phyloP scores from a whole-genome alignment of 2,797 vertebrate species.

The Mormyrops boulengeri region DNA sequence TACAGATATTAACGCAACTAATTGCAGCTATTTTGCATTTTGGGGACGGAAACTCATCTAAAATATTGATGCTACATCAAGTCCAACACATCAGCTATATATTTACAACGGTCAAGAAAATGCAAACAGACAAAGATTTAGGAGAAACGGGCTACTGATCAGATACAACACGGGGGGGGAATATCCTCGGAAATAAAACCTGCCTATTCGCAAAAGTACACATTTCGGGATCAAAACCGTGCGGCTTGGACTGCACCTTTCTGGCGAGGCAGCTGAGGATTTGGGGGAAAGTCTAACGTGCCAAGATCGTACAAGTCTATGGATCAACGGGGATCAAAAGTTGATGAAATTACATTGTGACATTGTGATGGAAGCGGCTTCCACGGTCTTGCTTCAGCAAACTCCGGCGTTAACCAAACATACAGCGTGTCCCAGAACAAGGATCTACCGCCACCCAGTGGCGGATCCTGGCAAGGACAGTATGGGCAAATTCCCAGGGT shows the following conservation, averaged over 20 bases:
- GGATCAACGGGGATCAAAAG: slow-evolving; percentile 59
- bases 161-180: slow-evolving; percentile 57
- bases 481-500: background rate
- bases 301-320: slow-evolving; percentile 57
- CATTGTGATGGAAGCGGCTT: slow-evolving; percentile 66
- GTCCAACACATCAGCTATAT: background rate
- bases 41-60: background rate
- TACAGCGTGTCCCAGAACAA: background rate
- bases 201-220: slow-evolving; percentile 60
- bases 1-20: background rate
- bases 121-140: slow-evolving; percentile 51
- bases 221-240: slow-evolving; percentile 68
- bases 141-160: slow-evolving; percentile 60
- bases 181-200: slow-evolving; percentile 68
- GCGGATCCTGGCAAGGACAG: background rate
- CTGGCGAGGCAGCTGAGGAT: slow-evolving; percentile 63
- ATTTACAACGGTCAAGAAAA: background rate
- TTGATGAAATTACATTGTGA: slow-evolving; percentile 65
- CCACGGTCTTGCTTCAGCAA: slow-evolving; percentile 58
- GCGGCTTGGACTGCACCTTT: slow-evolving; percentile 55
- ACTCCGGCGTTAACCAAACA: slow-evolving; percentile 36
- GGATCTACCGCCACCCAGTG: background rate
- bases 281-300: slow-evolving; percentile 54
- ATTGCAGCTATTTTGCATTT: background rate
- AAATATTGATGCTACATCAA: background rate